These are phyloP conservation scores for Brachyhypopomus gauderio DNA, from an alignment of 2,113 vertebrate genomes.

Conservation along the genomic window DNA sequence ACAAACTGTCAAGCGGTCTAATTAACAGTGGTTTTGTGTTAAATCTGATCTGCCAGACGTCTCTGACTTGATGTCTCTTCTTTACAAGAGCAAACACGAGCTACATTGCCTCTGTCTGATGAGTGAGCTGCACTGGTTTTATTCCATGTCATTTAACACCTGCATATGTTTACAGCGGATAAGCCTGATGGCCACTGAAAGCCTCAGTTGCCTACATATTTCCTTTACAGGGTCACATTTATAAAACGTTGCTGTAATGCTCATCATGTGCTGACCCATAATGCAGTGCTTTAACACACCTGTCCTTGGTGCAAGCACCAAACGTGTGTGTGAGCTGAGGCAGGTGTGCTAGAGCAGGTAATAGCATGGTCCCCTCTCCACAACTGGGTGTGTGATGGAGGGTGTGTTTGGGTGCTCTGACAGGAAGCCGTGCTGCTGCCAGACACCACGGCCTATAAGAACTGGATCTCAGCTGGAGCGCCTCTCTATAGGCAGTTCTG, in stretches of 20 bases:
- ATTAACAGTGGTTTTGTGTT: not conserved
- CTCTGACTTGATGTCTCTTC: not conserved
- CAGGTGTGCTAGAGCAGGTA: too few species aligned
- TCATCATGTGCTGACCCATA: too few species aligned
- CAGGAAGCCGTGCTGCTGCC: conserved; percentile 85
- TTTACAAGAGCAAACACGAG: not conserved
- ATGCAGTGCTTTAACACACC: too few species aligned
- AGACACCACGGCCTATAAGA: conserved; percentile 86
- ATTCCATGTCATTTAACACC: too few species aligned
- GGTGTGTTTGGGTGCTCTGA: conserved; percentile 55
- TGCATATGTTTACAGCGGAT: too few species aligned
- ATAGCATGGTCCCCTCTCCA: not conserved
- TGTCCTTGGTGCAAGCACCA: too few species aligned
- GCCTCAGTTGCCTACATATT: too few species aligned
- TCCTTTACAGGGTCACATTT: too few species aligned
- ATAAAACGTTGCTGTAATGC: too few species aligned
- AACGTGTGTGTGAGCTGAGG: too few species aligned
- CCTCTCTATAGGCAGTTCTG: conserved; percentile 89
- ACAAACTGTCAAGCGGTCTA: too few species aligned
- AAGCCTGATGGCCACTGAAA: too few species aligned
- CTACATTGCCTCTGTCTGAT: not conserved
- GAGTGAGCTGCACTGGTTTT: not conserved
- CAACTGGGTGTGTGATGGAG: conserved; percentile 48
- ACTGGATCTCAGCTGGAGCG: conserved; percentile 80
- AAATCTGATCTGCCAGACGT: not conserved